A percentile compares a stretch with the other conserved stretches of the same genome.
Conservation (phyloP, 2,888 invertebrate genomes). For the Ennomos fuscantarius region DNA sequence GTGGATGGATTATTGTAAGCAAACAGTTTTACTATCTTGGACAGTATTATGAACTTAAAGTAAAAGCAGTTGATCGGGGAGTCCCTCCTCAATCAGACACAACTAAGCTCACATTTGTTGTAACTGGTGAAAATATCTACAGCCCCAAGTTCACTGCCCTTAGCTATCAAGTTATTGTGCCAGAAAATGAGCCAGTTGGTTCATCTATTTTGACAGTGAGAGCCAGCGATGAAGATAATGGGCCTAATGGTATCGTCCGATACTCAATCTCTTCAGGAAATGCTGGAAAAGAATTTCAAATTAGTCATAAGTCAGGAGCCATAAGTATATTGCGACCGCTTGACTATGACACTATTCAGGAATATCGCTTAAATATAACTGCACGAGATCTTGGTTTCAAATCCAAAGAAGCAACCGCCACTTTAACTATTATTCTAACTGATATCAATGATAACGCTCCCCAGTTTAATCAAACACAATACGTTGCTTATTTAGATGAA, state of each 20-base stretch:
- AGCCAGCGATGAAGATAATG: slow-evolving; percentile 93
- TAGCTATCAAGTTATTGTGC: slow-evolving; percentile 95
- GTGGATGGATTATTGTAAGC: slow-evolving; percentile 92
- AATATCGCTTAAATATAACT: slow-evolving; percentile 94
- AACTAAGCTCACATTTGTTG: slow-evolving; percentile 89
- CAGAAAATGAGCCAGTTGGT: slow-evolving; percentile 95
- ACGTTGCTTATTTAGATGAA: slow-evolving; percentile 92
- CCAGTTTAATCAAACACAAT: slow-evolving; percentile 90
- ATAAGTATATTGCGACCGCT: slow-evolving; percentile 92
- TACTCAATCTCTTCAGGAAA: slow-evolving; percentile 95
- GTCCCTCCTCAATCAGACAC: slow-evolving; percentile 94
- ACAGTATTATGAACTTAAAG: slow-evolving; percentile 87
- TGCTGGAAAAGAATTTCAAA: slow-evolving; percentile 91
- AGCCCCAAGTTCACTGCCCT: slow-evolving; percentile 93
- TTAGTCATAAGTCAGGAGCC: slow-evolving; percentile 91
- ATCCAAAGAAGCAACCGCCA: slow-evolving; percentile 90
- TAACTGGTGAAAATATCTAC: slow-evolving; percentile 93
- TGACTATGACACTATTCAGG: slow-evolving; percentile 94
- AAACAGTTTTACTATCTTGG: slow-evolving; percentile 85
- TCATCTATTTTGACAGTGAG: slow-evolving; percentile 93
- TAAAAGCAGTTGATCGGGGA: slow-evolving; percentile 94
- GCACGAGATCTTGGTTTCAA: slow-evolving; percentile 95
- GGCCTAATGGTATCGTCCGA: slow-evolving; percentile 95
- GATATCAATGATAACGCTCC: slow-evolving; percentile 98
- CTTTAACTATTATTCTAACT: slow-evolving; percentile 93